Percentiles rank a stretch among this genome's conserved stretches.
Evolutionary conservation across 1,140 invertebrate species (phyloP).

Genomic region (Hormaphis cornu): DNA sequence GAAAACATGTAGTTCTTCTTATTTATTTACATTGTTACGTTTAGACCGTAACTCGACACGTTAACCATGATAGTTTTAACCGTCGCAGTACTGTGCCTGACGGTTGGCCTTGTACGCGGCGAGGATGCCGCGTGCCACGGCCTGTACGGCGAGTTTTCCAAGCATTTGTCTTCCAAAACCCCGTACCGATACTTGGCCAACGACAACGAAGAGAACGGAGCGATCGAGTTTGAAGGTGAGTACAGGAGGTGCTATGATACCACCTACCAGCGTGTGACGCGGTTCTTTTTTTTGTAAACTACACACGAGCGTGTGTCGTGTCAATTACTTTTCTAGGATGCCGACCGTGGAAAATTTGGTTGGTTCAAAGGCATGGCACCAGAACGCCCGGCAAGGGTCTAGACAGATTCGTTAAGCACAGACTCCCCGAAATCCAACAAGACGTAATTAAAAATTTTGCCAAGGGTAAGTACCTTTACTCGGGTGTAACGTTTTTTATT

Average conservation of each 20-base stretch:
- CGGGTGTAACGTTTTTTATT: slow-evolving; percentile 38
- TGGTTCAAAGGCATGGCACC: slow-evolving; percentile 58
- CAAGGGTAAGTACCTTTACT: slow-evolving; percentile 38
- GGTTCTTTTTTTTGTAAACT: too few species aligned
- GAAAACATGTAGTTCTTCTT: too few species aligned
- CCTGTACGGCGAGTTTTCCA: neutral
- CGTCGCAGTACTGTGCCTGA: too few species aligned
- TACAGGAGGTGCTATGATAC: neutral
- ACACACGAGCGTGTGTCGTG: neutral
- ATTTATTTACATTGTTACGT: too few species aligned
- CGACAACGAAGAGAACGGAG: neutral
- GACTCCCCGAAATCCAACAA: slow-evolving; percentile 45
- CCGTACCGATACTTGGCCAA: neutral
- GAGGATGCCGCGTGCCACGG: neutral
- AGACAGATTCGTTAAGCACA: slow-evolving; percentile 45
- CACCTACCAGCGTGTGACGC: too few species aligned
- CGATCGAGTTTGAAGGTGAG: neutral
- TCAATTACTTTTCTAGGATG: slow-evolving; percentile 46
- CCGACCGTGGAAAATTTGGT: slow-evolving; percentile 52
- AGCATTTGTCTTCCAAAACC: neutral
- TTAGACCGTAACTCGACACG: too few species aligned
- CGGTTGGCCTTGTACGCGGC: too few species aligned
- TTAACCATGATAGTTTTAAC: too few species aligned
- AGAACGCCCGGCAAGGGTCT: slow-evolving; percentile 51
- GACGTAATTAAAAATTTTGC: slow-evolving; percentile 45